Percentiles rank a stretch among this genome's conserved stretches.
phyloP scores from a whole-genome alignment of 2,113 vertebrate species.

The Labrus mixtus region DNA sequence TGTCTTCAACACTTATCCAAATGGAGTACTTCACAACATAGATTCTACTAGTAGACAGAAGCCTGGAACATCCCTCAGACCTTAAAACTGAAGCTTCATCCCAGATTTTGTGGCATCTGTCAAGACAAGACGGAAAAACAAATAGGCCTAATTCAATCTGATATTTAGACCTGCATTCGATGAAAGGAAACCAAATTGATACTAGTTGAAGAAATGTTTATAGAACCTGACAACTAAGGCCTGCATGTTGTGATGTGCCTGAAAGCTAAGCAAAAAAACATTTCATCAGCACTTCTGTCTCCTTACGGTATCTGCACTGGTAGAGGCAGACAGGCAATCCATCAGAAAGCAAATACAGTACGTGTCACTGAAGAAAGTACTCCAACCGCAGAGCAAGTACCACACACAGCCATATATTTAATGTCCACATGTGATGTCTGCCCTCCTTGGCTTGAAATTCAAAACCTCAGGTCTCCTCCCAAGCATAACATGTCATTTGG shows the following conservation, averaged over 20 bases:
- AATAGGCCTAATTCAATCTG: slow-evolving; percentile 12
- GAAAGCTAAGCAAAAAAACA: slow-evolving; percentile 58
- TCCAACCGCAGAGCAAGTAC: slow-evolving; percentile 44
- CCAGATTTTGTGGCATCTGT: slow-evolving; percentile 5
- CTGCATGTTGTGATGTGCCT: slow-evolving; percentile 44
- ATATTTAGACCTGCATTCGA: slow-evolving; percentile 16
- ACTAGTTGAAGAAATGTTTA: slow-evolving; percentile 19
- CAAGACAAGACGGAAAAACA: slow-evolving; percentile 20
- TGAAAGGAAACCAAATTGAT: slow-evolving; percentile 5
- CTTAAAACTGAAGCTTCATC: slow-evolving; percentile 1
- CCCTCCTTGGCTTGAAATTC: slow-evolving; percentile 46
- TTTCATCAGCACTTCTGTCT: slow-evolving; percentile 77
- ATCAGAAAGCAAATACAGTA: slow-evolving; percentile 70
- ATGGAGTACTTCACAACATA: background rate
- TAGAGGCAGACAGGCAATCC: slow-evolving; percentile 64
- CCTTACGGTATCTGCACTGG: slow-evolving; percentile 57
- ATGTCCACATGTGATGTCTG: slow-evolving; percentile 47
- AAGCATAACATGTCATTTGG: slow-evolving; percentile 30
- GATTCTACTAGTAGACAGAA: background rate
- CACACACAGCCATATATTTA: slow-evolving; percentile 59
- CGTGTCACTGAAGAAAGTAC: slow-evolving; percentile 63
- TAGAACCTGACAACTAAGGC: slow-evolving; percentile 28
- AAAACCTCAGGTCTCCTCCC: slow-evolving; percentile 14
- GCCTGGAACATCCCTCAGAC: background rate
- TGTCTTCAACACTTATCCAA: background rate